Evolutionary conservation across 2,113 vertebrate genomes (phyloP).

Genomic region (Nematolebias whitei): DNA sequence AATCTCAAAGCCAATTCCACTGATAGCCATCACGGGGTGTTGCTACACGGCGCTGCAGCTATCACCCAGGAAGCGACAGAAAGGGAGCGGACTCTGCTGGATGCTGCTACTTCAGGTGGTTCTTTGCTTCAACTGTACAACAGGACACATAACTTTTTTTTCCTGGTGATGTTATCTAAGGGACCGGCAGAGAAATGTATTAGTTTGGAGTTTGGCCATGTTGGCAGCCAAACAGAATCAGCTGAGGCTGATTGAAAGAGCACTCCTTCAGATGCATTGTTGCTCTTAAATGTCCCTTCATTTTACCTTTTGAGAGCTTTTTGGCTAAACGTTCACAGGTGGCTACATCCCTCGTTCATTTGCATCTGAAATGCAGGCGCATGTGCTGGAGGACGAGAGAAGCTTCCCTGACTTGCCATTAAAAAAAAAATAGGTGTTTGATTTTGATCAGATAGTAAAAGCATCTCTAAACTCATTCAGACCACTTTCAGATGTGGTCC

Average conservation of each 20-base stretch:
- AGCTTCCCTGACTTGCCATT: neutral
- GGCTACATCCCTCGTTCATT: slow-evolving; percentile 4
- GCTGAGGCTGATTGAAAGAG: slow-evolving; percentile 45
- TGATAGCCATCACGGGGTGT: slow-evolving; percentile 65
- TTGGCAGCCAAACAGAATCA: slow-evolving; percentile 17
- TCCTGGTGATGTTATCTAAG: slow-evolving; percentile 39
- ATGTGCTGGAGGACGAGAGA: neutral
- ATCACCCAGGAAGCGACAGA: slow-evolving; percentile 47
- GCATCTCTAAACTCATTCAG: no score
- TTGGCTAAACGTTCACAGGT: slow-evolving; percentile 19
- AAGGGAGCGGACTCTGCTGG: neutral
- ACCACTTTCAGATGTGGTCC: no score
- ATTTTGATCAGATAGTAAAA: no score
- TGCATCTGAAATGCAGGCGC: slow-evolving; percentile 29
- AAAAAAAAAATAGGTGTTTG: no score
- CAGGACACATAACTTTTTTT: slow-evolving; percentile 20
- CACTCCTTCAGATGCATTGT: slow-evolving; percentile 31
- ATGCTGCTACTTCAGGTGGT: slow-evolving; percentile 1
- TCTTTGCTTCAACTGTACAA: slow-evolving; percentile 3
- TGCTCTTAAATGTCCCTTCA: slow-evolving; percentile 17
- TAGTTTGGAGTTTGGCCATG: slow-evolving; percentile 52
- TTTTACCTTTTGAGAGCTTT: slow-evolving; percentile 20
- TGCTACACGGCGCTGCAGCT: slow-evolving; percentile 43
- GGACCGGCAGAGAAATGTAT: slow-evolving; percentile 55
- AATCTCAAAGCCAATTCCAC: slow-evolving; percentile 73